Conservation (phyloP, 53 echinoderm and acorn worm species). For the Paracentrotus lividus region DNA sequence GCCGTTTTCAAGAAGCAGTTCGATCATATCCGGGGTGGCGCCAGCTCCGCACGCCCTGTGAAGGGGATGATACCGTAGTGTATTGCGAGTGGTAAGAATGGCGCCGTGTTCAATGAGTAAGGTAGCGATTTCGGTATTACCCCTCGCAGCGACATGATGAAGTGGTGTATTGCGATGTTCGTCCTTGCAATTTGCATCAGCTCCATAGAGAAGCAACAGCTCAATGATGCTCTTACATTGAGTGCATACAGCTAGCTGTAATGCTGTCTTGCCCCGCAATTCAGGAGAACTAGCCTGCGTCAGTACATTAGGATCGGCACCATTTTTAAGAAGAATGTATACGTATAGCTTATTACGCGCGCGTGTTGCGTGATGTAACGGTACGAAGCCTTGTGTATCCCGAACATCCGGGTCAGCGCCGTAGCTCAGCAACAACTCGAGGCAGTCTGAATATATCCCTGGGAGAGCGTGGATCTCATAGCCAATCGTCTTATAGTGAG, state of each 20-base stretch:
- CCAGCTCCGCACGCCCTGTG: conserved; percentile 85
- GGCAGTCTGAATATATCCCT: conserved; percentile 78
- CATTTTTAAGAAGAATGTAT: conserved; percentile 79
- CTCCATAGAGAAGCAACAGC: conserved; percentile 81
- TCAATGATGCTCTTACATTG: conserved; percentile 72
- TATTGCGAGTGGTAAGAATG: conserved; percentile 77
- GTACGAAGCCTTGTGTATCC: conserved; percentile 81
- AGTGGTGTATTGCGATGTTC: conserved; percentile 85
- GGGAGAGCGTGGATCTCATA: conserved; percentile 88
- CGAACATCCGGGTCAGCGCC: conserved; percentile 87
- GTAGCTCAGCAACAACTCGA: conserved; percentile 83
- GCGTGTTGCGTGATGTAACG: conserved; percentile 83
- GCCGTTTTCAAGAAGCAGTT: conserved; percentile 74
- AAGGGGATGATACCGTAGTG: conserved; percentile 81
- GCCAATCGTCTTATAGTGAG: conserved; percentile 85
- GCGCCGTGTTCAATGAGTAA: conserved; percentile 83
- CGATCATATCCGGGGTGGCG: conserved; percentile 70
- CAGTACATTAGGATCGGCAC: conserved; percentile 75
- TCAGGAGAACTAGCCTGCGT: conserved; percentile 45
- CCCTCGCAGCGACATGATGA: conserved; percentile 88
- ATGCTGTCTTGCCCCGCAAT: conserved; percentile 72
- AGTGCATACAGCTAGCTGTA: conserved; percentile 81
- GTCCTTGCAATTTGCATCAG: conserved; percentile 85
- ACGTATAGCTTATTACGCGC: conserved; percentile 81
- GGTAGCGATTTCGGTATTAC: conserved; percentile 76